Evolutionary conservation across 2,888 invertebrate genomes (phyloP), one percentile per base, ranked within the genome.

Genomic region (Ptychoptera albimana): DNA sequence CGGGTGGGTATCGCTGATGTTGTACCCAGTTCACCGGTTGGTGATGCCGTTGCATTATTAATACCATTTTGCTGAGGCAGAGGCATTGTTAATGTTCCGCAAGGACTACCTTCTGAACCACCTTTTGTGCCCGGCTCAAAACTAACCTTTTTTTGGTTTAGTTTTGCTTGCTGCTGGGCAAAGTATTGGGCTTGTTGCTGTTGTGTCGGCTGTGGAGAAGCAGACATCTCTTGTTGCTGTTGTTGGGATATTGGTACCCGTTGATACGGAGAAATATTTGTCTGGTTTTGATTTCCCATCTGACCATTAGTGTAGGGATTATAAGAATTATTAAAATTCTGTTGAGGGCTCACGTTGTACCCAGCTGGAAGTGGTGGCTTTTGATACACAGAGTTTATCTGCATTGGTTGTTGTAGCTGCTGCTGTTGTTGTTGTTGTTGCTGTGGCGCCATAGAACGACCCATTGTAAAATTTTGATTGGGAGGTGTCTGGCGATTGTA

Each of bases 91-190:
- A 35, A 42, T 35, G 34, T 16, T 2, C 12, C 9, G 9, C 11
- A 32, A 9, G 31, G 32, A 14, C 15, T 40, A 40, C 73, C 73
- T 37, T 73, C 72, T 3, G 68, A 63, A 7, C 77, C 77, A 2
- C 77, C 77, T 55, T 82, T 83, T 2, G 82, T 77, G 9, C 79
- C 77, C 0, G 79, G 73, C 56, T 82, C 81, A 53, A 82, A 82
- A 50, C 80, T 80, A 3, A 82, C 80, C 40, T 80, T 81, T 57
- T 81, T 81, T 53, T 72, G 75, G 39, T 54, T 54, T 36, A 76
- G 61, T 9, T 74, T 66, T 6, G 70, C 68, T 6, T 74, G 72
- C 34, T 74, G 67, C 53, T 74, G 74, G 2, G 70, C 67, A 48
- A 65, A 60, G 55, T 71, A 66, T 59, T 47, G 51, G 37, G 54